Conservation (phyloP, 1,140 invertebrate genomes). For the Periplaneta americana region DNA sequence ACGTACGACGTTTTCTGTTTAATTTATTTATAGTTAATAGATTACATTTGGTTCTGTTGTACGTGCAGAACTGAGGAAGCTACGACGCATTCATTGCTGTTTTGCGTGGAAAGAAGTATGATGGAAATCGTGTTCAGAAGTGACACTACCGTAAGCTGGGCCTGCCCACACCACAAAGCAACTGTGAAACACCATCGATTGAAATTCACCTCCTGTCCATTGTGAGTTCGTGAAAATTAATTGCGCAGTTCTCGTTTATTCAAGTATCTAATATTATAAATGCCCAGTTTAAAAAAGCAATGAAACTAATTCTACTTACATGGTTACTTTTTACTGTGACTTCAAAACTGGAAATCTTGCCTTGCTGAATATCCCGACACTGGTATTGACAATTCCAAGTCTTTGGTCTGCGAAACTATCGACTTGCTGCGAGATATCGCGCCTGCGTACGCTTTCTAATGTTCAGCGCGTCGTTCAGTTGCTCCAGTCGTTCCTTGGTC, state of each 20-base stretch:
- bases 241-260: too few relatives aligned
- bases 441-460: neutral
- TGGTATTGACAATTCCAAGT: neutral
- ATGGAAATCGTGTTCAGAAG: too few relatives aligned
- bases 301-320: neutral
- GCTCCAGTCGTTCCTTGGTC: too few relatives aligned
- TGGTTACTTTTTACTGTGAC: neutral
- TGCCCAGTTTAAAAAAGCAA: too few relatives aligned
- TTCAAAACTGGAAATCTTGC: neutral
- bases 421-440: neutral
- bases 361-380: neutral
- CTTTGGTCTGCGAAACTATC: neutral
- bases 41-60: too few relatives aligned
- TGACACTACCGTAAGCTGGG: neutral
- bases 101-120: too few relatives aligned
- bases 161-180: neutral
- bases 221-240: neutral
- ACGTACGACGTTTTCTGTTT: neutral
- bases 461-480: neutral
- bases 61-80: too few relatives aligned
- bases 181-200: neutral
- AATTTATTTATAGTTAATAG: too few relatives aligned
- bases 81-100: too few relatives aligned
- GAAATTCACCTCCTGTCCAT: neutral
- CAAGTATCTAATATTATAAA: too few relatives aligned